A percentile compares a stretch with the other conserved stretches of the same genome.
phyloP scores from a whole-genome alignment of 1,140 invertebrate species.

The Leptinotarsa undecemlineata region DNA sequence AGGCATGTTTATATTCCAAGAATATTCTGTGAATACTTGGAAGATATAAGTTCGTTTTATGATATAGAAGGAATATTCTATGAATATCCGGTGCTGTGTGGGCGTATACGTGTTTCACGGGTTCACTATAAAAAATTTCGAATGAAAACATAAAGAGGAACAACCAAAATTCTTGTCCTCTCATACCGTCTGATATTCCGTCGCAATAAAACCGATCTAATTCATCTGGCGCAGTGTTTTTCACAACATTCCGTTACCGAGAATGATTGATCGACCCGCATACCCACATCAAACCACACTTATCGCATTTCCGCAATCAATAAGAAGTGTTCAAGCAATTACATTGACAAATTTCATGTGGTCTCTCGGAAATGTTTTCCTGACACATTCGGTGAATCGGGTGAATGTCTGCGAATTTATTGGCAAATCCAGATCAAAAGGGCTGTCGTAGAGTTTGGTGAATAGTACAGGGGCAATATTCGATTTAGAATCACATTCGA shows the following conservation, averaged over 20 bases:
- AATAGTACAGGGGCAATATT: neutral
- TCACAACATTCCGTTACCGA: neutral
- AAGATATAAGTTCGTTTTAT: no score
- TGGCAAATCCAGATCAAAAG: neutral
- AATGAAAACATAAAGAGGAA: no score
- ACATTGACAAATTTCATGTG: slow-evolving; percentile 15
- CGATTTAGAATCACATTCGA: no score
- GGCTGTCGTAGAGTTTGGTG: neutral
- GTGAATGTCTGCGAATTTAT: neutral
- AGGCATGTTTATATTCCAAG: no score
- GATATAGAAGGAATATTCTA: no score
- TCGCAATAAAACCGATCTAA: neutral
- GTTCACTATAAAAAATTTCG: no score
- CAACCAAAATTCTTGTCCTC: no score
- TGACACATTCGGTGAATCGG: neutral
- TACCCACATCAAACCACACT: slow-evolving; percentile 4
- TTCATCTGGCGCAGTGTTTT: slow-evolving; percentile 5
- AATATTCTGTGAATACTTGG: no score
- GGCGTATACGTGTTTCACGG: no score
- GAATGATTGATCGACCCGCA: neutral
- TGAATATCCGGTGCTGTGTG: no score
- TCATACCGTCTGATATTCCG: neutral
- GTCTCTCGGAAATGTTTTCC: neutral
- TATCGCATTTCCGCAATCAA: slow-evolving; percentile 18
- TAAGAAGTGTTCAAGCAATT: slow-evolving; percentile 8